Evolutionary conservation across 2,888 invertebrate species (phyloP).

Genomic region (Eupelmus urozonus): DNA sequence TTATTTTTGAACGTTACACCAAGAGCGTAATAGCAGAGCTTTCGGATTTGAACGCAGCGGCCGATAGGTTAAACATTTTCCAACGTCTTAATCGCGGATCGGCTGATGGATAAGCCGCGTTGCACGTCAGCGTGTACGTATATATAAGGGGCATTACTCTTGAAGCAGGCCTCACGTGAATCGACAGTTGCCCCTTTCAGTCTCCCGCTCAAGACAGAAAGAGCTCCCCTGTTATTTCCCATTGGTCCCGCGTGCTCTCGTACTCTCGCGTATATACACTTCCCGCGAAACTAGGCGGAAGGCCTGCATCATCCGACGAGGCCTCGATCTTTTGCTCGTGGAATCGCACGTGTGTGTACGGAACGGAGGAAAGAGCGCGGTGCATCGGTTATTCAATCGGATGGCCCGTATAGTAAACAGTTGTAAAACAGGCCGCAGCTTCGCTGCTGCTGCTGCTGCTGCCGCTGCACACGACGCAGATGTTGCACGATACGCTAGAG

Average conservation of each 20-base stretch:
- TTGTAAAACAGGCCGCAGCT: conserved; percentile 30
- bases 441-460: background rate
- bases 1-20: no score
- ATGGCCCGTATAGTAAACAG: conserved; percentile 41
- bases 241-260: conserved; percentile 48
- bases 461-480: conserved; percentile 19
- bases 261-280: background rate
- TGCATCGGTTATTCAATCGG: conserved; percentile 52
- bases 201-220: conserved; percentile 26
- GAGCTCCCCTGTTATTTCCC: conserved; percentile 53
- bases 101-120: conserved; percentile 6
- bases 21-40: no score
- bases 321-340: conserved; percentile 21
- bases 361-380: background rate
- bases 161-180: conserved; percentile 1
- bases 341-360: background rate
- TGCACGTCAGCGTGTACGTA: background rate
- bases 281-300: conserved; percentile 26
- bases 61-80: conserved; percentile 12
- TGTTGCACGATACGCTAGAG: conserved; percentile 37
- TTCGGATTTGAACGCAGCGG: no score
- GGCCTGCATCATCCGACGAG: background rate
- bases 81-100: conserved; percentile 42
- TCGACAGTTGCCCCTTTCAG: conserved; percentile 46
- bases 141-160: conserved; percentile 18